phyloP scores from a whole-genome alignment of 2,888 invertebrate species.

The Schizotus pectinicornis region DNA sequence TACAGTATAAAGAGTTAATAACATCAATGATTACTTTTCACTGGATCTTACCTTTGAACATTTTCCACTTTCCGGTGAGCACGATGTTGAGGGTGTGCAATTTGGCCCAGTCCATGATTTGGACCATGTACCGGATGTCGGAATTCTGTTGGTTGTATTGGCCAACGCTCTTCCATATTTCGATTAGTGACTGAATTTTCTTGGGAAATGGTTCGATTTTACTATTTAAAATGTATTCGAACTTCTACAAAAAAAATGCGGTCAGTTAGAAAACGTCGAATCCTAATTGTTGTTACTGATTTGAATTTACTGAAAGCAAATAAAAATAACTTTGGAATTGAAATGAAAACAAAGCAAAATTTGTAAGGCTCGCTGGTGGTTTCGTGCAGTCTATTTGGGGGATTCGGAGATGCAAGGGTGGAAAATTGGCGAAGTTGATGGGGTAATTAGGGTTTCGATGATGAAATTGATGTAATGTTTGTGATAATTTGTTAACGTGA shows the following conservation, averaged over 20 bases:
- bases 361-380: neutral
- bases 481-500: neutral
- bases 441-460: no score
- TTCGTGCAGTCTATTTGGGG: no score
- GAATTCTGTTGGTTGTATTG: conserved; percentile 46
- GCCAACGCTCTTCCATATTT: conserved; percentile 52
- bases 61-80: conserved; percentile 54
- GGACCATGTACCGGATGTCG: conserved; percentile 50
- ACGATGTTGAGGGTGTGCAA: conserved; percentile 55
- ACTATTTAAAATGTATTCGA: conserved; percentile 52
- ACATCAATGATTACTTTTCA: no score
- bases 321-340: neutral
- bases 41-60: conserved; percentile 52
- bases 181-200: conserved; percentile 51
- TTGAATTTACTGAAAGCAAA: no score
- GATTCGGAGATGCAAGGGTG: no score
- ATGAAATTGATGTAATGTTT: neutral
- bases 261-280: neutral
- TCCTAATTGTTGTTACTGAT: neutral
- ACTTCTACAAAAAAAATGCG: conserved; percentile 48
- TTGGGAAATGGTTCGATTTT: conserved; percentile 49
- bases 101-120: conserved; percentile 56
- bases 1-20: no score
- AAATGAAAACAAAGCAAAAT: conserved; percentile 11
- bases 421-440: no score